Base-by-base conservation (phyloP, 2,797 vertebrate genomes). In the Falco rusticolus region DNA sequence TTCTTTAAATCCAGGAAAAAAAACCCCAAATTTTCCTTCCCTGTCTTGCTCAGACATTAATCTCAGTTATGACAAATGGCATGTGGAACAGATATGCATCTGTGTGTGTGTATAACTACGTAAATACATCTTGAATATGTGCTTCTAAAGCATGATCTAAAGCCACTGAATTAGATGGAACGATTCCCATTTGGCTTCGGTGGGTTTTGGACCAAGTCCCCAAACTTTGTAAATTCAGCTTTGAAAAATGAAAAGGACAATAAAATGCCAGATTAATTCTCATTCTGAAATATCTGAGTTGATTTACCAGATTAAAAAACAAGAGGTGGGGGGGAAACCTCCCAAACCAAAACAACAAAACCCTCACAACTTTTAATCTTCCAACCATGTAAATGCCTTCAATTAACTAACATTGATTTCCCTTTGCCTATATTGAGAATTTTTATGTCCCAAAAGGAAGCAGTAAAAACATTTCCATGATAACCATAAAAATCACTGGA, bases 401-500 rank as follows among this genome's bases (percentile, higher is more conserved):
- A 85, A 8, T 75, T 92, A 85, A 83, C 64, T 68, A 71, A 24
- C 41, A 63, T 2, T 69, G 68, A 87, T 78, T 93, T 86, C n/a
- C 50, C 8, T 66, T 69, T 86, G 34, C 21, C 69, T 84, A n/a
- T 71, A 77, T 22, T 71, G 39, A 91, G 76, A 92, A 86, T 12
- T 78, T 84, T 80, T 75, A 87, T 72, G 29, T 60, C 64, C 59
- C 65, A 34, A 95, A 94, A 91, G 64, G 82, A 95, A 96, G 45
- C 50, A 83, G 34, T 76, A 79, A 84, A 95, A 95, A 45, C 47
- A 93, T 74, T 81, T 92, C 65, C 54, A 88, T 63, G 81, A 96
- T 87, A 93, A 86, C 47, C 47, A 86, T 93, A 92, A 96, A 94
- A 88, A 91, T 79, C 66, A 93, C 43, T 69, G 11, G 22, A 84